These are phyloP conservation scores for Tricholauxania praeusta DNA, from an alignment of 2,888 invertebrate species.

Conservation along the genomic window DNA sequence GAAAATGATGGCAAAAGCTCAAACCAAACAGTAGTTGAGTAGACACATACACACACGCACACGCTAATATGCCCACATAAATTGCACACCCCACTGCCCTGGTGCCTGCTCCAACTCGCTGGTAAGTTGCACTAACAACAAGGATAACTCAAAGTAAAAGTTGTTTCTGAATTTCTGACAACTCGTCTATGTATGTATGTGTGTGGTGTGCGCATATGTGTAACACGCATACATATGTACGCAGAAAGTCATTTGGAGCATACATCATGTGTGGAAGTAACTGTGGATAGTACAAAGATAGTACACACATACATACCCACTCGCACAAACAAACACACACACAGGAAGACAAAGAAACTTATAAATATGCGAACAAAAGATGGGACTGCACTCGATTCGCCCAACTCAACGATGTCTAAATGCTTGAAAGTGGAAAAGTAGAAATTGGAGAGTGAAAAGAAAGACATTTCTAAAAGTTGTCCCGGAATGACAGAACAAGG, in stretches of 20 bases:
- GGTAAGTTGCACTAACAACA: background rate
- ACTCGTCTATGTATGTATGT: background rate
- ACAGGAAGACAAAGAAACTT: constrained; percentile 5
- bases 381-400: constrained; percentile 16
- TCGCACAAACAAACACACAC: background rate
- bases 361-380: constrained; percentile 12
- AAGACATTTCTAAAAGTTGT: constrained; percentile 47
- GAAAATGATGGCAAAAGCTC: constrained; percentile 50
- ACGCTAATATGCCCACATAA: too few relatives aligned
- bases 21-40: constrained; percentile 42
- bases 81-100: too few relatives aligned
- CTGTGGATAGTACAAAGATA: constrained; percentile 7
- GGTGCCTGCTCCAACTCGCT: too few relatives aligned
- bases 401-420: constrained; percentile 16
- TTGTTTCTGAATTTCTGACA: constrained; percentile 29
- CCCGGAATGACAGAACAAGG: constrained; percentile 50
- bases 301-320: background rate
- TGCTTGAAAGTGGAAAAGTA: constrained; percentile 37
- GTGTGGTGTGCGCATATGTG: constrained; percentile 6
- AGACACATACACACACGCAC: background rate
- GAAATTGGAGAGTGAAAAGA: background rate
- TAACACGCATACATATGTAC: constrained; percentile 9
- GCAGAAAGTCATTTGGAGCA: background rate
- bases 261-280: constrained; percentile 33
- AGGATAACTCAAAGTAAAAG: constrained; percentile 16